Evolutionary conservation across 2,113 vertebrate species (phyloP).

Genomic region (Pseudois nayaur): DNA sequence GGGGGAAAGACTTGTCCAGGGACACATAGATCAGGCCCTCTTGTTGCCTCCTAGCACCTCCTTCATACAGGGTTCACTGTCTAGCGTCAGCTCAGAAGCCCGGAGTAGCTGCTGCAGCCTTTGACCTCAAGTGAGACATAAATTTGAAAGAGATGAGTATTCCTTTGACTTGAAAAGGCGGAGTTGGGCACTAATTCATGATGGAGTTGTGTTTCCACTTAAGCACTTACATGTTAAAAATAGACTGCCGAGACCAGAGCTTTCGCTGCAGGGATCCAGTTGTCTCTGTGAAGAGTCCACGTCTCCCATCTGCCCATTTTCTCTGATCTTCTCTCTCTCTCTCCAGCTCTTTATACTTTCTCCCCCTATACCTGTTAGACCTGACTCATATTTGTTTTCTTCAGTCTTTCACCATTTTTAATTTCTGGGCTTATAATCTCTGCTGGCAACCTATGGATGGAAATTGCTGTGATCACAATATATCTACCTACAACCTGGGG

Average conservation of each 20-base stretch:
- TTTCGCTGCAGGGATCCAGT: neutral
- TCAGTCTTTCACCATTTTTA: neutral
- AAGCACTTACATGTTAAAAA: neutral
- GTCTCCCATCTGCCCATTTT: neutral
- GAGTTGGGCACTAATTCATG: neutral
- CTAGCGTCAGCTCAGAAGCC: neutral
- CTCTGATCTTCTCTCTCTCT: neutral
- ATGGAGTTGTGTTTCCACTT: neutral
- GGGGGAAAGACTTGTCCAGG: too few species aligned
- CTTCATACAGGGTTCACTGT: neutral
- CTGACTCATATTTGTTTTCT: neutral
- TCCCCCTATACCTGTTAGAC: neutral
- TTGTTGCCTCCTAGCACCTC: neutral
- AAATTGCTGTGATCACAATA: neutral
- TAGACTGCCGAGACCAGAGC: neutral
- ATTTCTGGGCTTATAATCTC: neutral
- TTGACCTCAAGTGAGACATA: neutral
- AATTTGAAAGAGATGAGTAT: neutral
- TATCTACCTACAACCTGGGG: neutral
- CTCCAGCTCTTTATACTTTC: neutral
- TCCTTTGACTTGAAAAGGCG: constrained; percentile 9
- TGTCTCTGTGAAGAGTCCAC: neutral
- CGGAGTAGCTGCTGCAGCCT: neutral
- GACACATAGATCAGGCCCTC: neutral
- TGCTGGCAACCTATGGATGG: neutral